Evolutionary conservation across 2,888 invertebrate genomes (phyloP).

Genomic region (Cosmopolites sordidus): DNA sequence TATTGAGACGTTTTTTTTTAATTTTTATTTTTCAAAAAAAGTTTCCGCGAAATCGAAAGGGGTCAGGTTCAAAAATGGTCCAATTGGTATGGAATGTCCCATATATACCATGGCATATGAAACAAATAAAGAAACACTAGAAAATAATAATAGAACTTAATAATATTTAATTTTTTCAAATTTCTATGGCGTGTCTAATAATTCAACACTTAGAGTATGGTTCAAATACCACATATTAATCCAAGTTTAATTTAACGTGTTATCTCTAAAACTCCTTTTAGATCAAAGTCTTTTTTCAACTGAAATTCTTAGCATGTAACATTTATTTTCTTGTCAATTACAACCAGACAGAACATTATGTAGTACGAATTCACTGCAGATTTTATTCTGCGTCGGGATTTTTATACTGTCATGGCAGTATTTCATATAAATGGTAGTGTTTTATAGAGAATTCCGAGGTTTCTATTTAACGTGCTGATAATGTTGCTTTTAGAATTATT

Average conservation of each 20-base stretch:
- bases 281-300: not conserved
- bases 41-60: no score
- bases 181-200: no score
- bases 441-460: not conserved
- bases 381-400: not conserved
- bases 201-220: not conserved
- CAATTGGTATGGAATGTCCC: no score
- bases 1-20: no score
- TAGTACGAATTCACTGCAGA: not conserved
- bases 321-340: constrained; percentile 1
- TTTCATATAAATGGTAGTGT: constrained; percentile 1
- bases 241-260: not conserved
- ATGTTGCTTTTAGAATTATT: not conserved
- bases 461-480: not conserved
- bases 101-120: no score
- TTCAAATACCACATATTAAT: not conserved
- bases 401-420: not conserved
- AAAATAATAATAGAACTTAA: not conserved
- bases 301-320: not conserved
- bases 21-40: no score
- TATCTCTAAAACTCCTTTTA: not conserved
- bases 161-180: not conserved
- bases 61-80: no score
- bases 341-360: not conserved
- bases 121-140: no score